A percentile compares a stretch with the other conserved stretches of the same genome.
Evolutionary conservation across 2,888 invertebrate species (phyloP).

Genomic region (Miltochrista miniata): DNA sequence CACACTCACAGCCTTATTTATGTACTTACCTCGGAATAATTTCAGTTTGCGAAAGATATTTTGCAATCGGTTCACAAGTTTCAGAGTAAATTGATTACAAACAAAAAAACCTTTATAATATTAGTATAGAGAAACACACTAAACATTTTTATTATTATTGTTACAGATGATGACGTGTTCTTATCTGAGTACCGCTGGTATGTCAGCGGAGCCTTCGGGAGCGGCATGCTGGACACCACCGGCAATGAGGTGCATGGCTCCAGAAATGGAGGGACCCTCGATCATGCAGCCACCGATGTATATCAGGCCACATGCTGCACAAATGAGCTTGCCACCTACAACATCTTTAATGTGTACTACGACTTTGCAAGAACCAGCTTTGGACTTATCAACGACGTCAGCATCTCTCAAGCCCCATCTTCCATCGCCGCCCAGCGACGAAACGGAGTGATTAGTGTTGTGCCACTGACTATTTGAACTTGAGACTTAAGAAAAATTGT

Average conservation of each 20-base stretch:
- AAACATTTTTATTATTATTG: constrained; percentile 39
- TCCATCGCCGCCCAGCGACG: constrained; percentile 47
- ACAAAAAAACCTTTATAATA: too few relatives aligned
- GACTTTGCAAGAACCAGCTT: constrained; percentile 57
- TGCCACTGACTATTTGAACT: constrained; percentile 65
- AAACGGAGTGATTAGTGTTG: constrained; percentile 74
- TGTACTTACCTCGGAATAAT: too few relatives aligned
- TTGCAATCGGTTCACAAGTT: too few relatives aligned
- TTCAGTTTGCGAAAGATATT: too few relatives aligned
- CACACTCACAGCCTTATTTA: too few relatives aligned
- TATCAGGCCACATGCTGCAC: constrained; percentile 31
- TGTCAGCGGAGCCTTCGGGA: constrained; percentile 56
- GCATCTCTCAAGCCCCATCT: constrained; percentile 50
- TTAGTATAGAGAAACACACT: constrained; percentile 31
- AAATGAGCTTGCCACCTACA: constrained; percentile 22
- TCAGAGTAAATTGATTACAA: too few relatives aligned
- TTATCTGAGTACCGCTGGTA: constrained; percentile 68
- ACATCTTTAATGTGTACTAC: constrained; percentile 15
- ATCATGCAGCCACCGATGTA: constrained; percentile 33
- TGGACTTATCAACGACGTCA: constrained; percentile 61
- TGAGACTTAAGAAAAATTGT: constrained; percentile 52
- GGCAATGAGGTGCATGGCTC: constrained; percentile 38
- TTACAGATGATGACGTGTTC: constrained; percentile 82
- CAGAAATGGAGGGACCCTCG: constrained; percentile 34
- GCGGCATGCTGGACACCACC: constrained; percentile 74